Base-by-base conservation (phyloP, 2,888 invertebrate genomes). In the Aphelenchoides bicaudatus region DNA sequence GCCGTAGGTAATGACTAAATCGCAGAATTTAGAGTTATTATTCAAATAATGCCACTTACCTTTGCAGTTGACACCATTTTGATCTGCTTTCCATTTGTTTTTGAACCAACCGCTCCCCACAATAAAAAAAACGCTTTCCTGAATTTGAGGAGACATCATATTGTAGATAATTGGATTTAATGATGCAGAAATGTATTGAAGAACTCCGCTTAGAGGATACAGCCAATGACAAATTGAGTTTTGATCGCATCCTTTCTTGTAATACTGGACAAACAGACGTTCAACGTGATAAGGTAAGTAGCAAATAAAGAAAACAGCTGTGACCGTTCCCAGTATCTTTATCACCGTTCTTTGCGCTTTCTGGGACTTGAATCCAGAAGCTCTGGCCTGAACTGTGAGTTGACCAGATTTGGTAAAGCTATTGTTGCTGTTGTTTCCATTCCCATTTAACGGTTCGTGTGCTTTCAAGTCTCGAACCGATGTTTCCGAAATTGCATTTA, bases 241-340 rank as follows among this genome's bases (percentile, higher is more conserved):
- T n/a, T 59, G 34, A 3, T 65, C 59, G 34, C 75, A 76, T 28
- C 68, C 59, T n/a, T 59, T 46, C 13, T 59, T 30, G 30, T 29
- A 60, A 52, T 75, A 72, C 37, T 72, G 63, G 13, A 73, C 72
- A 23, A 78, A 68, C 8, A 78, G 54, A 6, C 78, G 65, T 59
- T 78, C 72, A 13, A 74, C 48, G 53, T 78, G 78, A 56, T 75
- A 74, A 21, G 78, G 78, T n/a, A 78, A 63, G 50, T 78, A 78
- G 59, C 75, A 78, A 27, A 75, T 46, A 58, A 78, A 78, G 60
- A 78, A 78, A 3, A 77, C 71, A 5, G 65, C 62, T 0, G 74
- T 66, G 1, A 78, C 74, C 1, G 71, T 73, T 3, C 73, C 74
- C 69, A 78, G 66, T 75, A 78, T 78, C 53, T 74, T 73, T 39